These are phyloP conservation scores for Hippocampus zosterae DNA, from an alignment of 2,113 vertebrate species.

Conservation along the genomic window DNA sequence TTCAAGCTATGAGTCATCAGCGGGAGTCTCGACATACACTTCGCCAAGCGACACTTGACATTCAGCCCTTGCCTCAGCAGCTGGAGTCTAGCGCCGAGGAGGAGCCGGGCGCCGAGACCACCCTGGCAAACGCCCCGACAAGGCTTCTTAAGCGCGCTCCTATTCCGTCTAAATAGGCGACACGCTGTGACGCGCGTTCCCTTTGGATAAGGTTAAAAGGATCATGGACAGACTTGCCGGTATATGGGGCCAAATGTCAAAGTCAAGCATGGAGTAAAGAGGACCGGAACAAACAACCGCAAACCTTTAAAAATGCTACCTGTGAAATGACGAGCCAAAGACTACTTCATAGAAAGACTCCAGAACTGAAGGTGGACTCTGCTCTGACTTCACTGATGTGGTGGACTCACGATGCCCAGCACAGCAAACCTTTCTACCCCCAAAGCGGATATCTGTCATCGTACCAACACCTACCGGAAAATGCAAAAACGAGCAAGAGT, in stretches of 20 bases:
- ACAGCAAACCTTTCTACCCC: no score
- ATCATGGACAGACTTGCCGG: constrained; percentile 17
- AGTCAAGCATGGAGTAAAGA: constrained; percentile 11
- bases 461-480: no score
- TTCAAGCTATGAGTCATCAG: constrained; percentile 19
- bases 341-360: neutral
- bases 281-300: constrained; percentile 18
- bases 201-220: neutral
- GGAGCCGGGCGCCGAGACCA: neutral
- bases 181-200: neutral
- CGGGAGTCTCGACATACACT: constrained; percentile 24
- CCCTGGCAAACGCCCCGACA: neutral
- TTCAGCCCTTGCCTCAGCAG: constrained; percentile 16
- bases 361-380: no score
- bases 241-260: constrained; percentile 26
- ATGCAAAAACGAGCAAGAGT: no score
- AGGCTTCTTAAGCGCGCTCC: constrained; percentile 4
- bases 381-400: no score
- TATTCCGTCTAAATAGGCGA: constrained; percentile 5
- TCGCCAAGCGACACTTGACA: constrained; percentile 24
- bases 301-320: neutral
- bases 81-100: constrained; percentile 18
- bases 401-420: no score
- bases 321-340: neutral
- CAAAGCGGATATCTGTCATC: no score